These are phyloP conservation scores for Tinea semifulvella DNA, from an alignment of 2,888 invertebrate genomes.

Conservation along the genomic window DNA sequence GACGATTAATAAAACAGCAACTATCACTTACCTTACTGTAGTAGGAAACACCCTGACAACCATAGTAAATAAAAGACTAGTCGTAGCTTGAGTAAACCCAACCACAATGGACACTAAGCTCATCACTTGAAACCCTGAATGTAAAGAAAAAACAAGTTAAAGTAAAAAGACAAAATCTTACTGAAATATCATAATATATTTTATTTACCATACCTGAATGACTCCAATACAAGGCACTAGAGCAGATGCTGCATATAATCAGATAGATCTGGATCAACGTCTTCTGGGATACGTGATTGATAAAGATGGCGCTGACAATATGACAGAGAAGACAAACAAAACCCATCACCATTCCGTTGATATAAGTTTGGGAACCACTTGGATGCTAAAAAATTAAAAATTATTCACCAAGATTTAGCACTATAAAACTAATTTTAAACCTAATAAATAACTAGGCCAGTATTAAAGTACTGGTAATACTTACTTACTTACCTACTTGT, in stretches of 20 bases:
- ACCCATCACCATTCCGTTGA: constrained; percentile 32
- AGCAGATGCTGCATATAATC: constrained; percentile 26
- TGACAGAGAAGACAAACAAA: constrained; percentile 28
- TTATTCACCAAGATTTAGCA: too few species aligned
- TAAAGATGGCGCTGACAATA: constrained; percentile 26
- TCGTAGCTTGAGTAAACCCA: constrained; percentile 31
- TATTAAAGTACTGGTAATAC: too few species aligned
- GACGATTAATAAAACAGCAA: too few species aligned
- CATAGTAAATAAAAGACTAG: constrained; percentile 32
- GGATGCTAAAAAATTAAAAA: constrained; percentile 26
- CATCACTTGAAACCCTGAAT: constrained; percentile 21
- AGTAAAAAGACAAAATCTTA: too few species aligned
- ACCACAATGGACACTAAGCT: constrained; percentile 32
- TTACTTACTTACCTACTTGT: background rate
- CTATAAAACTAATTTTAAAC: too few species aligned
- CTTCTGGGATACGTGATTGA: constrained; percentile 30
- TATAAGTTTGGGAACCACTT: constrained; percentile 34
- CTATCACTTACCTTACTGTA: constrained; percentile 32
- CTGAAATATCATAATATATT: too few species aligned
- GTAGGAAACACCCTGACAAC: constrained; percentile 37
- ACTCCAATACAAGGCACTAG: constrained; percentile 31
- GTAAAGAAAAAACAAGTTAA: too few species aligned
- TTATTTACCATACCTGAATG: constrained; percentile 29
- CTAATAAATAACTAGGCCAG: too few species aligned
- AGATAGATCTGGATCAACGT: constrained; percentile 27